A percentile compares a stretch with the other conserved stretches of the same genome.
Evolutionary conservation across 2,888 invertebrate genomes (phyloP).

Genomic region (Zhuqinia jingwanae): DNA sequence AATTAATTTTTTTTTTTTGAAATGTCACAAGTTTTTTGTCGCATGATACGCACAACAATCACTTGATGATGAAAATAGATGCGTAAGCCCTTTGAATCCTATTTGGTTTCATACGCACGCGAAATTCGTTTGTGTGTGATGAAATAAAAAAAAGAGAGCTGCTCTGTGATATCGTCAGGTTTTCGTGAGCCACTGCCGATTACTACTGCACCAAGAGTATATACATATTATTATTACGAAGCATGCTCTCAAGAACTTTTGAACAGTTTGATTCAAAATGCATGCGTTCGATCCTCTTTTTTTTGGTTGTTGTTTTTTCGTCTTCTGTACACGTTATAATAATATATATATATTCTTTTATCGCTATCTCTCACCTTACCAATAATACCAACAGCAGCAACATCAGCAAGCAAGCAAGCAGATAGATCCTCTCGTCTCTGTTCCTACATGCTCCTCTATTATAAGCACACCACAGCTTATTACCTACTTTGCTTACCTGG

Average conservation of each 20-base stretch:
- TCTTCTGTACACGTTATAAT: slow-evolving; percentile 6
- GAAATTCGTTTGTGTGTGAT: no score
- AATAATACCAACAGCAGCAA: slow-evolving; percentile 17
- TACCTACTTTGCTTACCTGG: slow-evolving; percentile 26
- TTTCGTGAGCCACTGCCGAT: slow-evolving; percentile 70
- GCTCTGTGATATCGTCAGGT: slow-evolving; percentile 64
- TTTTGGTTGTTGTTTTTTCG: no score
- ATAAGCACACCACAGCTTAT: no score
- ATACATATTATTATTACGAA: neutral
- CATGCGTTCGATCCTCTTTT: slow-evolving; percentile 32
- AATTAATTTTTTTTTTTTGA: no score
- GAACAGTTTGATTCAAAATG: slow-evolving; percentile 36
- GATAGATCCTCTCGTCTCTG: slow-evolving; percentile 30
- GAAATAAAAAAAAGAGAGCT: slow-evolving; percentile 65
- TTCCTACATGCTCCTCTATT: neutral
- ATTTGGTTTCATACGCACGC: slow-evolving; percentile 54
- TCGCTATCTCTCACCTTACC: slow-evolving; percentile 47
- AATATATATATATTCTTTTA: slow-evolving; percentile 43
- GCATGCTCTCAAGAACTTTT: slow-evolving; percentile 40
- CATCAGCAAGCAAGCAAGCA: no score
- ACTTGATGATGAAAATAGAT: neutral
- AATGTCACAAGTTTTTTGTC: no score
- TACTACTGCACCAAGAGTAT: slow-evolving; percentile 65
- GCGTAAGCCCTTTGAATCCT: neutral
- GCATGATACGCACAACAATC: no score